Percentiles rank a stretch among this genome's conserved stretches.
Conservation (phyloP, 2,113 vertebrate genomes). For the Lanius collurio region DNA sequence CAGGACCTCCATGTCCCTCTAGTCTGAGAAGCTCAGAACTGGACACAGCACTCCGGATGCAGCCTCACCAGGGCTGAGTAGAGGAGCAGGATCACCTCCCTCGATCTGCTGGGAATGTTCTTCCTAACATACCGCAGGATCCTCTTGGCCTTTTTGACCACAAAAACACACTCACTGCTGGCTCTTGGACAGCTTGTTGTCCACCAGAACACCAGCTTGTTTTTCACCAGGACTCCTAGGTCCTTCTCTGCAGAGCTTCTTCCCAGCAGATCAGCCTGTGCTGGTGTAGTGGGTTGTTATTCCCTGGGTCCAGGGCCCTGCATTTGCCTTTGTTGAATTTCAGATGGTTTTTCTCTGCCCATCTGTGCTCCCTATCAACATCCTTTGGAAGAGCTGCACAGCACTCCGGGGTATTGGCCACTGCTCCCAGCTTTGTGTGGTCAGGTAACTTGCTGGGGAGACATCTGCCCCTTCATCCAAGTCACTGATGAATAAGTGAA, state of each 20-base stretch:
- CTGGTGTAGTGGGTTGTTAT: background rate
- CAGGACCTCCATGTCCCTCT: background rate
- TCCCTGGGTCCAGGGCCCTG: background rate
- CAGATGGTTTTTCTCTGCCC: background rate
- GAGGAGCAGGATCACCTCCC: background rate
- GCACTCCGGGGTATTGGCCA: too few relatives aligned
- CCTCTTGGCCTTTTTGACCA: background rate
- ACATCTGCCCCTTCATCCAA: background rate
- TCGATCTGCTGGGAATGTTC: background rate
- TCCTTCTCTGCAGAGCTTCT: background rate
- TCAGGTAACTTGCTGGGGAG: background rate
- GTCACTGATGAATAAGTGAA: background rate
- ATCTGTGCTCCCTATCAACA: fast-evolving
- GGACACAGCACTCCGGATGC: background rate
- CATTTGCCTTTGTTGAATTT: background rate
- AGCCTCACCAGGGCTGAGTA: background rate
- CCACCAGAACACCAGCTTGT: background rate
- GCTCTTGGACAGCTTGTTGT: background rate
- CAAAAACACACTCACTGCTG: background rate
- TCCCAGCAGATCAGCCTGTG: background rate
- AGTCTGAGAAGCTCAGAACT: background rate
- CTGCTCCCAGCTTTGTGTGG: background rate
- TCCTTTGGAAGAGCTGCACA: background rate
- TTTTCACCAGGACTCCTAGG: background rate
- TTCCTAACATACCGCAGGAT: background rate